Percentiles rank a stretch among this genome's conserved stretches.
phyloP scores from a whole-genome alignment of 2,797 vertebrate species.

The Carduelis carduelis region DNA sequence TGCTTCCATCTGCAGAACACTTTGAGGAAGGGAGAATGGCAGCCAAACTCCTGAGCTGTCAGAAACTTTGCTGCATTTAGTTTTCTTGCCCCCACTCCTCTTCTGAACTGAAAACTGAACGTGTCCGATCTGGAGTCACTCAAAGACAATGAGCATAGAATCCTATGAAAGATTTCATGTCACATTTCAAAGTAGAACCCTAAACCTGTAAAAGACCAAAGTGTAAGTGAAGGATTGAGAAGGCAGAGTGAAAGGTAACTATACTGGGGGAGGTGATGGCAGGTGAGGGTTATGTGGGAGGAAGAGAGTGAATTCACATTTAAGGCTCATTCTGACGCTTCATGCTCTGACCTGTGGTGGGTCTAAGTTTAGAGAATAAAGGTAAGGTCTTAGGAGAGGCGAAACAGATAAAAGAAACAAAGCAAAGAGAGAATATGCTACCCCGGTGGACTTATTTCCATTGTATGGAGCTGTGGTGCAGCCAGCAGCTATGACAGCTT shows the following conservation, averaged over 20 bases:
- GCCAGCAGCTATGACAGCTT: neutral
- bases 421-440: neutral
- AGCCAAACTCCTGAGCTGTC: neutral
- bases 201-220: slow-evolving; percentile 9
- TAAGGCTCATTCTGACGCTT: slow-evolving; percentile 1
- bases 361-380: slow-evolving; percentile 41
- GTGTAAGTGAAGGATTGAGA: slow-evolving; percentile 33
- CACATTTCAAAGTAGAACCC: slow-evolving; percentile 4
- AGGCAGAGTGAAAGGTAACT: slow-evolving; percentile 30
- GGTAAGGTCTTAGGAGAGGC: neutral
- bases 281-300: slow-evolving; percentile 49
- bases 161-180: neutral
- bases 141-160: neutral
- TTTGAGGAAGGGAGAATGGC: neutral
- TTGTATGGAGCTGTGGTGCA: neutral
- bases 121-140: neutral
- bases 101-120: neutral
- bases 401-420: neutral
- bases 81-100: neutral
- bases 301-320: slow-evolving; percentile 11
- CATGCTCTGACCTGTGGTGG: neutral
- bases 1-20: neutral
- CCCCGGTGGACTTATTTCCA: neutral
- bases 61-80: neutral
- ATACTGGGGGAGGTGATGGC: slow-evolving; percentile 45